These are phyloP conservation scores for Papilio demoleus DNA, from an alignment of 2,888 invertebrate genomes.

Conservation along the genomic window DNA sequence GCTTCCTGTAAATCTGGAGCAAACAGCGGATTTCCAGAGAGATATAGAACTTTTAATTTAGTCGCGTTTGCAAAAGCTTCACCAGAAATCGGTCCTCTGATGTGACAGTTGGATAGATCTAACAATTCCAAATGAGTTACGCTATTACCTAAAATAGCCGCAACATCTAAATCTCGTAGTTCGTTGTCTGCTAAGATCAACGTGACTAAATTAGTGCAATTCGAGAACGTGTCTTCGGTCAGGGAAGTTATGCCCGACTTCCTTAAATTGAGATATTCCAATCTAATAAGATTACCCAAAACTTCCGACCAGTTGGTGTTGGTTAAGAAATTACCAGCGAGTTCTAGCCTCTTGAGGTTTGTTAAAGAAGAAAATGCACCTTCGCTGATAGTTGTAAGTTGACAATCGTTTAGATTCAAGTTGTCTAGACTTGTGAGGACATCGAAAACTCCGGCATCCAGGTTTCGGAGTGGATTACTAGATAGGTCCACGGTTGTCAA, in stretches of 20 bases:
- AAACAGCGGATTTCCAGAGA: slow-evolving; percentile 87
- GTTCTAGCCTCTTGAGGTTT: slow-evolving; percentile 85
- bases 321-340: slow-evolving; percentile 83
- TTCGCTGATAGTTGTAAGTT: slow-evolving; percentile 83
- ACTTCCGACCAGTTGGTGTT: slow-evolving; percentile 85
- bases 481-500: slow-evolving; percentile 88
- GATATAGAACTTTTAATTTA: slow-evolving; percentile 84
- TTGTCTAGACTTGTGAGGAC: slow-evolving; percentile 86
- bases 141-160: slow-evolving; percentile 85
- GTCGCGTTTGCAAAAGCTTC: slow-evolving; percentile 88
- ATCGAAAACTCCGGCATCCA: slow-evolving; percentile 85
- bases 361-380: slow-evolving; percentile 82
- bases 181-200: slow-evolving; percentile 87
- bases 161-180: slow-evolving; percentile 85
- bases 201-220: slow-evolving; percentile 85
- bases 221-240: slow-evolving; percentile 86
- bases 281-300: slow-evolving; percentile 82
- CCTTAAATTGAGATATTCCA: slow-evolving; percentile 86
- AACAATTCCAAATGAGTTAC: slow-evolving; percentile 85
- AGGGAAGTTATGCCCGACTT: slow-evolving; percentile 84
- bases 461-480: slow-evolving; percentile 84
- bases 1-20: slow-evolving; percentile 87
- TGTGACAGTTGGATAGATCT: slow-evolving; percentile 87
- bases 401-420: slow-evolving; percentile 86
- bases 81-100: slow-evolving; percentile 86